Percentiles rank a stretch among this genome's conserved stretches.
Conservation (phyloP, 2,113 vertebrate genomes). For the Xenopus borealis region DNA sequence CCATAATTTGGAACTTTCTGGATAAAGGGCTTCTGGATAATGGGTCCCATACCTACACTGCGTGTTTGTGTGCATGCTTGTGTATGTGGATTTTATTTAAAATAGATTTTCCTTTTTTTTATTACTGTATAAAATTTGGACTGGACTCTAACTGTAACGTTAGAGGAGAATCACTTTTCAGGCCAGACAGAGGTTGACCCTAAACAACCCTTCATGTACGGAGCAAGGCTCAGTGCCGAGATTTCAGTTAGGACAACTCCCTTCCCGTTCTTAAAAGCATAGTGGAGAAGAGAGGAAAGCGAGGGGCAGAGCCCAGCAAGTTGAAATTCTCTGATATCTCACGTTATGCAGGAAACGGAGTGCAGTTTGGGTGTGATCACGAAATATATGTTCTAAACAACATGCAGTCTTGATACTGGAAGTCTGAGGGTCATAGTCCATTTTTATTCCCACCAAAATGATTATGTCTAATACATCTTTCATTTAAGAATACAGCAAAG, state of each 20-base stretch:
- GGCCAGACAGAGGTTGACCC: conserved; percentile 36
- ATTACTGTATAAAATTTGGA: too few relatives aligned
- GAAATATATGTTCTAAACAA: conserved; percentile 24
- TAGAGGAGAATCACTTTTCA: too few relatives aligned
- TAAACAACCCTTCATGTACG: conserved; percentile 39
- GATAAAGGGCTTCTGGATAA: too few relatives aligned
- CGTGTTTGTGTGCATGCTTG: too few relatives aligned
- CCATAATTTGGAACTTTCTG: too few relatives aligned
- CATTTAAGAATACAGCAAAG: neutral
- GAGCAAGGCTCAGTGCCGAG: conserved; percentile 40
- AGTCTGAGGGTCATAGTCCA: neutral
- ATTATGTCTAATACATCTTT: neutral
- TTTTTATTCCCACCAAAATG: neutral
- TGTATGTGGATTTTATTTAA: too few relatives aligned
- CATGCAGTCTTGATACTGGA: neutral
- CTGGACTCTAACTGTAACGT: too few relatives aligned
- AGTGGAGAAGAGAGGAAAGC: conserved; percentile 27
- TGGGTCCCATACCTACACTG: too few relatives aligned
- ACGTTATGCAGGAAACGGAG: conserved; percentile 34
- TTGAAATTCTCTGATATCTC: conserved; percentile 29
- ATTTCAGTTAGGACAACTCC: conserved; percentile 41
- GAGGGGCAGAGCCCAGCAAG: conserved; percentile 15
- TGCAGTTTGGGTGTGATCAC: conserved; percentile 35
- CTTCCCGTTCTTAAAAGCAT: conserved; percentile 41
- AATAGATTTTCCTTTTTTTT: too few relatives aligned